Evolutionary conservation across 2,888 invertebrate species (phyloP).

Genomic region (Hemistola chrysoprasaria): DNA sequence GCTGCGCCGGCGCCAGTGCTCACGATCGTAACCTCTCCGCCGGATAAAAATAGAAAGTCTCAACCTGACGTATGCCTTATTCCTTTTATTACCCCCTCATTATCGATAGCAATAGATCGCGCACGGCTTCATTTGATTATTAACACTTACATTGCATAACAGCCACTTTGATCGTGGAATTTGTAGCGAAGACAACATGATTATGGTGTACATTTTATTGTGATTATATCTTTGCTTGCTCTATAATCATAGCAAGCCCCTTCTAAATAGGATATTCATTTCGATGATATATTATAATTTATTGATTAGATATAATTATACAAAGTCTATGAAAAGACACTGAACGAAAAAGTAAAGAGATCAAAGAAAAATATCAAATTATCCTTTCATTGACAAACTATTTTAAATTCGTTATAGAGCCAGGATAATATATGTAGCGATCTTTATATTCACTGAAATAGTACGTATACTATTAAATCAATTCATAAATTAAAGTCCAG

Average conservation of each 20-base stretch:
- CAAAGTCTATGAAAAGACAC: no score
- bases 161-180: slow-evolving; percentile 26
- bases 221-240: slow-evolving; percentile 7
- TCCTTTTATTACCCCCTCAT: slow-evolving; percentile 75
- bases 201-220: slow-evolving; percentile 12
- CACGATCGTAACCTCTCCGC: slow-evolving; percentile 63
- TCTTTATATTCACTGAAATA: no score
- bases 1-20: slow-evolving; percentile 57
- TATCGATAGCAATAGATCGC: slow-evolving; percentile 60
- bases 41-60: slow-evolving; percentile 80
- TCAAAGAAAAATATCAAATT: no score
- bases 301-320: no score
- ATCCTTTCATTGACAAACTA: no score
- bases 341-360: no score
- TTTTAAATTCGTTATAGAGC: no score
- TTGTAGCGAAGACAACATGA: slow-evolving; percentile 28
- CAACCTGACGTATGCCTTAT: slow-evolving; percentile 61
- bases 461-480: no score
- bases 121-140: slow-evolving; percentile 50
- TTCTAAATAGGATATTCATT: not conserved
- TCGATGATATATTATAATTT: not conserved
- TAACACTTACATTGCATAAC: slow-evolving; percentile 55
- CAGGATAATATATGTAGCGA: no score
- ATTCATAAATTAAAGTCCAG: no score
- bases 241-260: slow-evolving; percentile 1